A percentile compares a stretch with the other conserved stretches of the same genome.
Evolutionary conservation across 2,797 vertebrate genomes (phyloP).

Genomic region (Schizothorax lantsangensis): DNA sequence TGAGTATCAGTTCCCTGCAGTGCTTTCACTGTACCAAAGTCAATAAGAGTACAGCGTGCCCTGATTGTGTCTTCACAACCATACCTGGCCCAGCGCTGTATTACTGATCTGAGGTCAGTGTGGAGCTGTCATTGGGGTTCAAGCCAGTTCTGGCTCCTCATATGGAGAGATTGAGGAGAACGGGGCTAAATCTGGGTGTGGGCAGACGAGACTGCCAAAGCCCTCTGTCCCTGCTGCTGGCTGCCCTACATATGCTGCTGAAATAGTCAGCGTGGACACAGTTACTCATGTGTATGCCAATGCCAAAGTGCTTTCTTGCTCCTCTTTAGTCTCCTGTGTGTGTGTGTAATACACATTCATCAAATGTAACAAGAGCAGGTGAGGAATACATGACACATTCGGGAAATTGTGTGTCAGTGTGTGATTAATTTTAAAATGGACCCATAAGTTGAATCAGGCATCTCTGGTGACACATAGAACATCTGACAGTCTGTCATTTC

Average conservation of each 20-base stretch:
- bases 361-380: constrained; percentile 5
- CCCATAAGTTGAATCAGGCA: neutral
- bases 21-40: neutral
- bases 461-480: constrained; percentile 10
- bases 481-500: constrained; percentile 2
- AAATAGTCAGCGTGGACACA: constrained; percentile 23
- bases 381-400: constrained; percentile 26
- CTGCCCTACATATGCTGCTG: constrained; percentile 55
- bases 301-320: constrained; percentile 2
- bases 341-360: neutral
- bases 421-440: constrained; percentile 28
- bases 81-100: neutral
- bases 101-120: constrained; percentile 40
- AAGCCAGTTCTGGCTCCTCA: constrained; percentile 32
- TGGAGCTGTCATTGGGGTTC: constrained; percentile 23
- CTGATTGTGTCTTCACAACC: constrained; percentile 24
- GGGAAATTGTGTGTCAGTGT: constrained; percentile 4
- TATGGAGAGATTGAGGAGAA: constrained; percentile 48
- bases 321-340: neutral
- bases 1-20: neutral
- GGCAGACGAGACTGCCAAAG: constrained; percentile 22
- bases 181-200: constrained; percentile 50
- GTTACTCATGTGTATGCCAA: neutral
- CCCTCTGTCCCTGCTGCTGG: constrained; percentile 49
- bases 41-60: neutral